Evolutionary conservation across 2,113 vertebrate genomes (phyloP).

Genomic region (Zosterops japonicus): DNA sequence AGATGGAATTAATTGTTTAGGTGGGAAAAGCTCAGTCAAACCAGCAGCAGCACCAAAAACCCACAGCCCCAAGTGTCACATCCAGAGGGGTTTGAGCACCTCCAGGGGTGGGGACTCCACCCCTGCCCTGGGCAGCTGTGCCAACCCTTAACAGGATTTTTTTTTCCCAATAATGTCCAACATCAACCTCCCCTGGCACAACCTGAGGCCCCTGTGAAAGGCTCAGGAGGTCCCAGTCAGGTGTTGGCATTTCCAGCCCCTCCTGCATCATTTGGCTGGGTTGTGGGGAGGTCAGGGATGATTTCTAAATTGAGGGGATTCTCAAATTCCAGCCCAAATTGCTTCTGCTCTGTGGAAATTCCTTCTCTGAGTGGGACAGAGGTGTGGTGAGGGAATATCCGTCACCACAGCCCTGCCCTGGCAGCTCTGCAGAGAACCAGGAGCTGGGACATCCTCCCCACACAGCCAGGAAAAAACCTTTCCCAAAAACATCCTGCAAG

Average conservation of each 20-base stretch:
- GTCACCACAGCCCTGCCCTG: neutral
- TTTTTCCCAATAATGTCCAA: neutral
- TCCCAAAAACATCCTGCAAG: neutral
- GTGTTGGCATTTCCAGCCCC: neutral
- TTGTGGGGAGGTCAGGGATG: neutral
- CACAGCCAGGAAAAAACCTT: neutral
- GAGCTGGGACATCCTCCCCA: neutral
- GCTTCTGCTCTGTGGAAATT: neutral
- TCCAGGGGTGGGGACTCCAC: neutral
- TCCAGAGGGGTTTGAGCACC: fast-evolving
- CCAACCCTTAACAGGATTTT: neutral
- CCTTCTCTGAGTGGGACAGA: neutral
- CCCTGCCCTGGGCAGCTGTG: neutral
- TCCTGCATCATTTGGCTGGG: neutral
- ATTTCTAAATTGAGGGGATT: neutral
- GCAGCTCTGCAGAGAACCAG: neutral
- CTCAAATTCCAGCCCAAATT: neutral
- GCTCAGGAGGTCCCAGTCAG: neutral
- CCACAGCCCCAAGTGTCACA: neutral
- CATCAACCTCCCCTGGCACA: neutral
- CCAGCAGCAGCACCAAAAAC: neutral
- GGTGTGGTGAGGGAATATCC: neutral
- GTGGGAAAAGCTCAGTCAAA: neutral
- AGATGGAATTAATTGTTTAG: neutral
- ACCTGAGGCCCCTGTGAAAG: fast-evolving